Evolutionary conservation across 2,888 invertebrate species (phyloP), one percentile per base, ranked within the genome.

Genomic region (Diachrysia chrysitis): DNA sequence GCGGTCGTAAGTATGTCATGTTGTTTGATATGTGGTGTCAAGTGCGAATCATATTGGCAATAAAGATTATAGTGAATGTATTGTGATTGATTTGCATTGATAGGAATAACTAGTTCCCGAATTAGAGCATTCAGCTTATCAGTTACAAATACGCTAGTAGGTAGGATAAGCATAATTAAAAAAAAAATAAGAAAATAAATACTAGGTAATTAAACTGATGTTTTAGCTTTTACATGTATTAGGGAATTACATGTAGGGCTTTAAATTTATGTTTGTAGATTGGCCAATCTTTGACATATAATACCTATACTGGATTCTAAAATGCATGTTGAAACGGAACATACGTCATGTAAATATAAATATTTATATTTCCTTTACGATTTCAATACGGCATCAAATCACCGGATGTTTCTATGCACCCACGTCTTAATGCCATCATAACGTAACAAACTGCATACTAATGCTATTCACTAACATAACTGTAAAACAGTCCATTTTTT

Each of bases 1-100:
- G 75, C 78, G 78, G 79, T 81, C 71, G 62, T 71, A 63, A 69
- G 54, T 81, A 65, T 84, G 84, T 84, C 84, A 79, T 70, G 64
- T 69, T 67, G 69, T 59, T 66, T 73, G 70, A 82, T 72, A 64
- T 23, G 62, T 63, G 68, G 73, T 68, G 71, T 79, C 79, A 79
- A 77, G 58, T 73, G 63, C 71, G 65, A 81, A 73, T 79, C 72
- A 76, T 69, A 71, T 70, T 35, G 63, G 51, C 58, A 64, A 61
- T 69, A 54, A 67, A 54, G 14, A 63, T 69, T 69, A 48, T 23
- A 19, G 61, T 61, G 25, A 23, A 42, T 42, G 42, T 42, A 42
- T 42, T 42, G 42, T 56, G 54, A 42, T 48, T 6, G 48, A 71
- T 76, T 78, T 55, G 69, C 75, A 63, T 64, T 48, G 58, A 66